These are phyloP conservation scores for Pelusios castaneus DNA, from an alignment of 2,113 vertebrate species.

Conservation along the genomic window DNA sequence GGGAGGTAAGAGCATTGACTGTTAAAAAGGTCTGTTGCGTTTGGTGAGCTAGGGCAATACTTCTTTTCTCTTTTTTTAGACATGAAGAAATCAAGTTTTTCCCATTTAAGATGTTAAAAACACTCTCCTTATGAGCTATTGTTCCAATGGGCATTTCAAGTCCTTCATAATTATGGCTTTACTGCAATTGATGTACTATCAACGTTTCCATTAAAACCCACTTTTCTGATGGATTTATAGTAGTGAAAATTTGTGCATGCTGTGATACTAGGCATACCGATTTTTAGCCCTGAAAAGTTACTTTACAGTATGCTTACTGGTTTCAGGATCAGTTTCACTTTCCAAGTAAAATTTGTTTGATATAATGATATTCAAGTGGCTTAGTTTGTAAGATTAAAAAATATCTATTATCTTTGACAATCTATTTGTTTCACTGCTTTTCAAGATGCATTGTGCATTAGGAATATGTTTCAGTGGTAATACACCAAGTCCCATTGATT, in stretches of 20 bases:
- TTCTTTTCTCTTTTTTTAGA: not conserved
- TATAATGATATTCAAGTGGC: not conserved
- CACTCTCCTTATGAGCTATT: not conserved
- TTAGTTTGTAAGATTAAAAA: not conserved
- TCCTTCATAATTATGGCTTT: constrained; percentile 21
- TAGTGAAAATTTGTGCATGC: not conserved
- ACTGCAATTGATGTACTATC: not conserved
- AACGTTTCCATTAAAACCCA: not conserved
- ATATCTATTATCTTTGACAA: not conserved
- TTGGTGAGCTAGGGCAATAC: not conserved
- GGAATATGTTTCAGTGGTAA: not conserved
- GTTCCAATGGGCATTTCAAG: not conserved
- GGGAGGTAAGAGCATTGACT: not conserved
- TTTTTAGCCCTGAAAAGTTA: not conserved
- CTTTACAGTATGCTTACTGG: not conserved
- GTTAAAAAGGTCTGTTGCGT: not conserved
- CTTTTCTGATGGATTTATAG: not conserved
- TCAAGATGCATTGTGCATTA: not conserved
- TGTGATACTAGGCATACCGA: not conserved
- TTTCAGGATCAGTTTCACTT: not conserved
- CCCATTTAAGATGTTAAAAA: not conserved
- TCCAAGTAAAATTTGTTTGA: not conserved
- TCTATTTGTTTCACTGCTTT: not conserved
- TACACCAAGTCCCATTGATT: not conserved
- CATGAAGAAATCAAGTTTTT: not conserved